phyloP scores from a whole-genome alignment of 2,888 invertebrate genomes.

The Leptopilina myrica region DNA sequence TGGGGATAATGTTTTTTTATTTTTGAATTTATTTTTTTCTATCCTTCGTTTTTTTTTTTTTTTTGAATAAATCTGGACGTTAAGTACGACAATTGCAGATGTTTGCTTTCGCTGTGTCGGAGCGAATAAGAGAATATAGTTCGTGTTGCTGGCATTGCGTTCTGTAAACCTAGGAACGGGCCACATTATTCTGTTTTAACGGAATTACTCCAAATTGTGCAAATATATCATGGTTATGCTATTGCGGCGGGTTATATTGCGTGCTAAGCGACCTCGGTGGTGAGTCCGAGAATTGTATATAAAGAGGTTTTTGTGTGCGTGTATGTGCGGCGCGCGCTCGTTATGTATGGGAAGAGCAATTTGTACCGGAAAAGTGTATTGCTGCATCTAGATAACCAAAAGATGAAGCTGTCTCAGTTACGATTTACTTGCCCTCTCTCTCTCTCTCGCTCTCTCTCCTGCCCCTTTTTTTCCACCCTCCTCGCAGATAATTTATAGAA shows the following conservation, averaged over 20 bases:
- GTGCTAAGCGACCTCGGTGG: conserved; percentile 58
- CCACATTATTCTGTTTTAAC: conserved; percentile 66
- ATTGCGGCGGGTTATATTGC: conserved; percentile 64
- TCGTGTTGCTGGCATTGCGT: not conserved
- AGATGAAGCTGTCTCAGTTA: conserved; percentile 31
- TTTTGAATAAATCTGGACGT: conserved; percentile 8
- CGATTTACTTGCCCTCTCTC: not conserved
- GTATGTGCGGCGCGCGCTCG: no score
- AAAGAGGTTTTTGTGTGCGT: not conserved
- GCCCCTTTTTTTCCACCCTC: no score
- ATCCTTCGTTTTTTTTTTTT: not conserved
- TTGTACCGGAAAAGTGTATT: conserved; percentile 40
- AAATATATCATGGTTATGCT: conserved; percentile 67
- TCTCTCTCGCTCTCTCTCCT: not conserved
- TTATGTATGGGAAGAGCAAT: conserved; percentile 26
- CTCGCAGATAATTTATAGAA: no score
- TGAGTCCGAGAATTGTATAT: conserved; percentile 35
- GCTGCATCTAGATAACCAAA: conserved; percentile 32
- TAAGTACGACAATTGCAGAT: conserved; percentile 26
- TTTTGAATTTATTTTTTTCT: no score
- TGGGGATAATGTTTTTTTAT: no score
- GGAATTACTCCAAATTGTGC: conserved; percentile 67
- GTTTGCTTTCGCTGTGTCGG: conserved; percentile 17
- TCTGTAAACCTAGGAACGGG: conserved; percentile 36
- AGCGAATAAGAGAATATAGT: conserved; percentile 15